Base-by-base conservation (phyloP, 1,140 invertebrate species). In the Phenacoccus solenopsis region DNA sequence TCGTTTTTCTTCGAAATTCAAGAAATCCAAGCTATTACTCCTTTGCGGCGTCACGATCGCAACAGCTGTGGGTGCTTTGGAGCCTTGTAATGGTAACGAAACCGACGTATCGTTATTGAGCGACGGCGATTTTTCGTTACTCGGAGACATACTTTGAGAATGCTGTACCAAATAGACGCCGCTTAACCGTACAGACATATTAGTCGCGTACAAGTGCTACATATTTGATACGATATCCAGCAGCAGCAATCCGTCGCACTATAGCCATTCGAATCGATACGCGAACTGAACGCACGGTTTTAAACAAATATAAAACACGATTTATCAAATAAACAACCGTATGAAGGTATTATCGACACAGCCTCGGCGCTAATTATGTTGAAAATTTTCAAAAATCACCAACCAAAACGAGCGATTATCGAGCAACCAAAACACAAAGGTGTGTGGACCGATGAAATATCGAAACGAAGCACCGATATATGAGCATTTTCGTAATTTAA, bases 1-100 rank as follows among this genome's bases (percentile, higher is more conserved):
- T 71, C 90, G 82, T 79, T 92, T 92, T 81, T 94, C 91, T 78
- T 93, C 90, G 77, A 93, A 94, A 80, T 93, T 93, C 27, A 93
- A 83, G 79, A 90, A 90, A 80, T 94, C 91, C 80, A 93, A 83
- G 74, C 89, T 91, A 77, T 88, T 90, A 79, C 90, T 91, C 73
- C 90, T 3, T 16, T 64, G 59, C 25, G 21, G 59, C 21, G 59
- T 64, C 4, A 64, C 59, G 25, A 64, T 64, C 10, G 59, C 59
- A 27, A 64, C 59, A 22, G 59, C 59, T 25, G 59, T 64, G 5
- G 59, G 59, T 25, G 59, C 10, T 25, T 64, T 64, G 3, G 59
- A 64, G 16, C 59, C 20, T 64, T 64, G 59, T 22, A 25, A 27
- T 16, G 59, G 59, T 10, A 64, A 16, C 59, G 59, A 64, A 1